Evolutionary conservation across 2,888 invertebrate species (phyloP).

Genomic region (Encarsia formosa): DNA sequence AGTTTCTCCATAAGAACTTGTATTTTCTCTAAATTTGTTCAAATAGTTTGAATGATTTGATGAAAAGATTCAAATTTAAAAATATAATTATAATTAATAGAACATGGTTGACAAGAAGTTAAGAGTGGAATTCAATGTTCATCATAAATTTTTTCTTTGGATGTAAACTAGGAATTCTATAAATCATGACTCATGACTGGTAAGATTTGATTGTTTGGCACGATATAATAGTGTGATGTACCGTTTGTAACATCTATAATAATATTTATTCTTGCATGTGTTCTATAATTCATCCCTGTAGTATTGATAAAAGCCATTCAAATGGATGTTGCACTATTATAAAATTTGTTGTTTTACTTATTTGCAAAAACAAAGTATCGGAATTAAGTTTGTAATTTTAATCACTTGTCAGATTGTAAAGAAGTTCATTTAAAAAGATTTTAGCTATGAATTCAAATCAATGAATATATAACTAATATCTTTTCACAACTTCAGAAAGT

Average conservation of each 20-base stretch:
- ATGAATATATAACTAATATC: too few relatives aligned
- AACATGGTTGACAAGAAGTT: slow-evolving; percentile 53
- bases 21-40: slow-evolving; percentile 31
- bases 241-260: slow-evolving; percentile 43
- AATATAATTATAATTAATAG: slow-evolving; percentile 52
- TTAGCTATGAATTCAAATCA: too few relatives aligned
- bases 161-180: slow-evolving; percentile 53
- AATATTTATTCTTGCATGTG: slow-evolving; percentile 41
- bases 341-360: slow-evolving; percentile 36
- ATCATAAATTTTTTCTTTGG: slow-evolving; percentile 46
- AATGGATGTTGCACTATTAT: slow-evolving; percentile 56
- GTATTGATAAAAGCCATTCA: slow-evolving; percentile 55
- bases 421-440: too few relatives aligned
- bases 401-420: too few relatives aligned
- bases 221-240: slow-evolving; percentile 43
- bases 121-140: slow-evolving; percentile 54
- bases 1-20: slow-evolving; percentile 40
- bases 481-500: too few relatives aligned
- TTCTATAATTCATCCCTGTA: slow-evolving; percentile 55
- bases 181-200: slow-evolving; percentile 45
- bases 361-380: slow-evolving; percentile 35
- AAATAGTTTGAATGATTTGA: slow-evolving; percentile 30
- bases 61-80: slow-evolving; percentile 53
- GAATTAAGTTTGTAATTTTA: too few relatives aligned
- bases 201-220: slow-evolving; percentile 25